Percentiles rank a stretch among this genome's conserved stretches.
Conservation (phyloP, 1,140 invertebrate species). For the Pissodes strobi region DNA sequence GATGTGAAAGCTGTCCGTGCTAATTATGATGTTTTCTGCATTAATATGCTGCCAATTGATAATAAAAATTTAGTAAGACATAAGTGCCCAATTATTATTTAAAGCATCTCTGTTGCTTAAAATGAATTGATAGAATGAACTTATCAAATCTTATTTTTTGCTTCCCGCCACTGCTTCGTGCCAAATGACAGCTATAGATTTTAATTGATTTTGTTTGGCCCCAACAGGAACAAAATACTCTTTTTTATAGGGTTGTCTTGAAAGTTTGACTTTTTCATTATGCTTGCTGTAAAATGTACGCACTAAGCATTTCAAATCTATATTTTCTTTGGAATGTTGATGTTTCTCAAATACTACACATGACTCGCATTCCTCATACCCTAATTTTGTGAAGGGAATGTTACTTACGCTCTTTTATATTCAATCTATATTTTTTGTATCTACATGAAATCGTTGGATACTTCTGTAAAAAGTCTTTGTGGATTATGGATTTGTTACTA, state of each 20-base stretch:
- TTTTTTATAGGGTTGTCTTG: conserved; percentile 13
- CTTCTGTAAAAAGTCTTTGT: conserved; percentile 1
- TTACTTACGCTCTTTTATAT: conserved; percentile 1
- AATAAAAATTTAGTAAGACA: no score
- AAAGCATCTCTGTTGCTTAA: conserved; percentile 6
- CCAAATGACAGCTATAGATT: conserved; percentile 37
- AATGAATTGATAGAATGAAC: conserved; percentile 38
- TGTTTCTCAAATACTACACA: conserved; percentile 8
- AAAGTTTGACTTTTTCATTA: conserved; percentile 3
- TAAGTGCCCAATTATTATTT: no score
- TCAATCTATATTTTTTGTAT: conserved; percentile 5
- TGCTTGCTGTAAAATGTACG: conserved; percentile 10
- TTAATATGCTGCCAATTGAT: no score
- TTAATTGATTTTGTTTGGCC: background rate
- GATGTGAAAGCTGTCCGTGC: no score
- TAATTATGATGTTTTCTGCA: no score
- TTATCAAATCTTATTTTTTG: conserved; percentile 47
- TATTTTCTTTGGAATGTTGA: conserved; percentile 9
- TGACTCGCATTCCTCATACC: conserved; percentile 14
- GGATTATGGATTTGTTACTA: conserved; percentile 1
- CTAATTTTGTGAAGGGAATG: conserved; percentile 22
- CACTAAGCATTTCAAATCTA: background rate
- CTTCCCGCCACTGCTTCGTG: conserved; percentile 40
- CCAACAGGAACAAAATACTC: conserved; percentile 21
- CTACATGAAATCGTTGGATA: conserved; percentile 1